A percentile compares a stretch with the other conserved stretches of the same genome.
Conservation (phyloP, 2,888 invertebrate species). For the Drosophila vallismaia region DNA sequence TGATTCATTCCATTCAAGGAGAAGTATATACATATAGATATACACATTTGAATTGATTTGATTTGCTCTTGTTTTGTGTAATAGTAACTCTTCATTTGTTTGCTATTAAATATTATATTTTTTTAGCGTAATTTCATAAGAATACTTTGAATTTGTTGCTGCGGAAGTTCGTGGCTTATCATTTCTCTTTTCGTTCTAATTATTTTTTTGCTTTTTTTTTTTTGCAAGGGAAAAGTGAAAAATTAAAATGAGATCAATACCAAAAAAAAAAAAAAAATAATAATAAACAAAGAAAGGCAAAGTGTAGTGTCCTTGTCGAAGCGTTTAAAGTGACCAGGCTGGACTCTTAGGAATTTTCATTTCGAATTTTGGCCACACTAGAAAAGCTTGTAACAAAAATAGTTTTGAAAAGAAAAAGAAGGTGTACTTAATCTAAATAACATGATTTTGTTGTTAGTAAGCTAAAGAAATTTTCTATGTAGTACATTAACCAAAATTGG, state of each 20-base stretch:
- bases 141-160: slow-evolving; percentile 73
- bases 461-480: not conserved
- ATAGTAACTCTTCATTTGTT: slow-evolving; percentile 57
- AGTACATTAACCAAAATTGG: not conserved
- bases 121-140: slow-evolving; percentile 69
- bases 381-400: slow-evolving; percentile 18
- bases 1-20: slow-evolving; percentile 12
- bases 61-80: slow-evolving; percentile 37
- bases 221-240: slow-evolving; percentile 56
- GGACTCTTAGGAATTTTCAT: not conserved
- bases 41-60: slow-evolving; percentile 7
- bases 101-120: slow-evolving; percentile 50
- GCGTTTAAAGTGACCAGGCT: slow-evolving; percentile 2
- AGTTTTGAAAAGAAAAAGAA: not conserved
- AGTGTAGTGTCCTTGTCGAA: not conserved
- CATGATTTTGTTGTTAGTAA: not conserved
- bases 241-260: slow-evolving; percentile 44
- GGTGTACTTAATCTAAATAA: slow-evolving; percentile 26
- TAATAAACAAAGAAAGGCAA: slow-evolving; percentile 25
- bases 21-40: slow-evolving; percentile 32
- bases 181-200: slow-evolving; percentile 26
- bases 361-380: slow-evolving; percentile 8
- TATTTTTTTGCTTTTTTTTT: slow-evolving; percentile 45
- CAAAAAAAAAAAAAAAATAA: slow-evolving; percentile 15
- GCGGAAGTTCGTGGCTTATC: slow-evolving; percentile 65